These are phyloP conservation scores for Haliaeetus leucogaster DNA, from an alignment of 2,113 vertebrate genomes.

Conservation along the genomic window DNA sequence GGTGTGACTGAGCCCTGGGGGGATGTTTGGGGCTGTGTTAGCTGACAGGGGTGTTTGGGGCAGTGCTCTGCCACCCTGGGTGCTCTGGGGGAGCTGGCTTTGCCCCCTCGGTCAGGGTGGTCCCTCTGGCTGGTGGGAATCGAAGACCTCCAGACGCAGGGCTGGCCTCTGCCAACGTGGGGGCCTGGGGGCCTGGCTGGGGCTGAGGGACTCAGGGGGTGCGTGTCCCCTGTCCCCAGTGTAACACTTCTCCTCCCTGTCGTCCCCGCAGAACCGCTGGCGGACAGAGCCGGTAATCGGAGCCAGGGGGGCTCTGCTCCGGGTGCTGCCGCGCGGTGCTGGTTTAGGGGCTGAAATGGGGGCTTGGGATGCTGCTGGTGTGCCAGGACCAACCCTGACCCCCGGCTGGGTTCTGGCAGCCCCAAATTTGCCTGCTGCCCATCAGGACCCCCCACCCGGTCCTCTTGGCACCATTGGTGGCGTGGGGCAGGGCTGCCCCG, in stretches of 20 bases:
- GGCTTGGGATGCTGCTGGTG: background rate
- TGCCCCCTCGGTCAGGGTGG: accelerated
- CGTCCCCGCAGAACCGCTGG: conserved; percentile 59
- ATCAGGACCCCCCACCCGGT: accelerated
- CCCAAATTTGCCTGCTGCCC: background rate
- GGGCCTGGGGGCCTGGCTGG: background rate
- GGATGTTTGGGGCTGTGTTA: background rate
- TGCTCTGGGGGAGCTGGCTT: background rate
- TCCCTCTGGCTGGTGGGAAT: background rate
- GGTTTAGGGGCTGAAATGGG: background rate
- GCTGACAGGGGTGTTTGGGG: background rate
- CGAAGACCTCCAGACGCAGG: background rate
- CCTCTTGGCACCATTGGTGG: background rate
- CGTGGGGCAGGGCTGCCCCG: background rate
- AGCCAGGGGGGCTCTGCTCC: background rate
- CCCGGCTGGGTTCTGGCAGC: background rate
- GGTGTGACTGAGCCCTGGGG: background rate
- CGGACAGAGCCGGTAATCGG: conserved; percentile 62
- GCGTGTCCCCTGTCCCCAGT: accelerated
- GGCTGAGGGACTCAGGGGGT: accelerated
- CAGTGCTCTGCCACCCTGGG: background rate
- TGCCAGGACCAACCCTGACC: background rate
- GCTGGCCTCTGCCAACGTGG: accelerated
- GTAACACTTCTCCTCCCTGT: conserved; percentile 43
- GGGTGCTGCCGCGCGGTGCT: accelerated